Base-by-base conservation (phyloP, 2,888 invertebrate species). In the Philopedon plagiatum region DNA sequence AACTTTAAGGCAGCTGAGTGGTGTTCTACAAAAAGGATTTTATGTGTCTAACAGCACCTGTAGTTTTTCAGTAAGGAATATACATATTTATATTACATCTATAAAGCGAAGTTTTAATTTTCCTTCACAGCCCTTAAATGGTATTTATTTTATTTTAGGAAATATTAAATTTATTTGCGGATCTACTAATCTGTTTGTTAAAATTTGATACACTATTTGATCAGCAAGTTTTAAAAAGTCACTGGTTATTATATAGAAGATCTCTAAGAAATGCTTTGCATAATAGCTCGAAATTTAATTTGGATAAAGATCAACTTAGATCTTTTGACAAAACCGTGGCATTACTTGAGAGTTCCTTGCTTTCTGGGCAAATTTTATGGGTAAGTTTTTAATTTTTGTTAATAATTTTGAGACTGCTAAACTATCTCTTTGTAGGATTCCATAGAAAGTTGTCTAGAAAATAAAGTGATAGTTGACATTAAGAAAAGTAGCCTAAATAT, bases 221-320 rank as follows among this genome's bases (percentile, higher is more conserved):
- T 49, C 85, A 86, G 60, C 90, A 90, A 71, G 85, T 87, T 0
- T 83, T 88, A 0, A 86, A 92, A 54, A 86, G 89, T 62, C 93
- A 93, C 82, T 97, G 96, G 95, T 89, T 89, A 62, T 87, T 90
- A 26, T 97, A 95, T 81, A 90, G 91, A 81, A 90, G 93, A 84
- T 90, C 91, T 81, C 86, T 96, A 0, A 90, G 91, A 77, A 90
- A 91, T 29, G 89, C 93, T 29, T 87, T 89, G 65, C 90, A 91
- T 75, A 90, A 90, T 81, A 89, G 91, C 29, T 84, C 88, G 32
- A 87, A 89, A 81, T 88, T 91, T 80, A 87, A 89, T 71, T 83
- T 92, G 57, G 84, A 89, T 56, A 86, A 89, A 77, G 88, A 90
- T 7, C 90, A 91, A 80, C 85, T 94, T 5, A 87, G 88, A 74